Evolutionary conservation across 2,797 vertebrate species (phyloP).

Genomic region (Perodicticus potto): DNA sequence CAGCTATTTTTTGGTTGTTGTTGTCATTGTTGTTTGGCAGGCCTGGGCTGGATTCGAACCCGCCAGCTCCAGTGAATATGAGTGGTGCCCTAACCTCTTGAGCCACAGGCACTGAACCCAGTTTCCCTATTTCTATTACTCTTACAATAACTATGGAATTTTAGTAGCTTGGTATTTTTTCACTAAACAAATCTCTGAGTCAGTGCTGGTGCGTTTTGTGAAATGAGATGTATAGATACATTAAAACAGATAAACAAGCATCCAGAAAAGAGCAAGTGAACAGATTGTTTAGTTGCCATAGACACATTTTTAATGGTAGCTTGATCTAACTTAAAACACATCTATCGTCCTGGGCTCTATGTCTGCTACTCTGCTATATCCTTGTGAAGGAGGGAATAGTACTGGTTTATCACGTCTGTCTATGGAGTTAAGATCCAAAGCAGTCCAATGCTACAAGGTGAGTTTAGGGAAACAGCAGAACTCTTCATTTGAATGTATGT

Average conservation of each 20-base stretch:
- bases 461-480: constrained; percentile 37
- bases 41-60: no score
- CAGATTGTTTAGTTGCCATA: constrained; percentile 66
- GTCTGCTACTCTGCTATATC: background rate
- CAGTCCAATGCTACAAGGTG: background rate
- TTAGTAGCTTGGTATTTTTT: constrained; percentile 1
- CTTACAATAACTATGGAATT: background rate
- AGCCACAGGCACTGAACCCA: background rate
- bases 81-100: no score
- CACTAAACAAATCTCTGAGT: constrained; percentile 45
- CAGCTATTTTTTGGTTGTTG: no score
- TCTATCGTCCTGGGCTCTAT: constrained; percentile 23
- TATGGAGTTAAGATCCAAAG: constrained; percentile 25
- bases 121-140: constrained; percentile 19
- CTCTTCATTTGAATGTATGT: background rate
- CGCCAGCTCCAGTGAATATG: no score
- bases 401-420: constrained; percentile 58
- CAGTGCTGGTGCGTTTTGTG: constrained; percentile 1
- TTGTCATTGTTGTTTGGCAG: no score
- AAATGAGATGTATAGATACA: constrained; percentile 2
- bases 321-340: background rate
- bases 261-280: constrained; percentile 43
- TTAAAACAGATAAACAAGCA: constrained; percentile 60
- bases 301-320: constrained; percentile 51
- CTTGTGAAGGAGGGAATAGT: constrained; percentile 29